These are phyloP conservation scores for Netelia virgata DNA, from an alignment of 2,888 invertebrate genomes.

Conservation along the genomic window DNA sequence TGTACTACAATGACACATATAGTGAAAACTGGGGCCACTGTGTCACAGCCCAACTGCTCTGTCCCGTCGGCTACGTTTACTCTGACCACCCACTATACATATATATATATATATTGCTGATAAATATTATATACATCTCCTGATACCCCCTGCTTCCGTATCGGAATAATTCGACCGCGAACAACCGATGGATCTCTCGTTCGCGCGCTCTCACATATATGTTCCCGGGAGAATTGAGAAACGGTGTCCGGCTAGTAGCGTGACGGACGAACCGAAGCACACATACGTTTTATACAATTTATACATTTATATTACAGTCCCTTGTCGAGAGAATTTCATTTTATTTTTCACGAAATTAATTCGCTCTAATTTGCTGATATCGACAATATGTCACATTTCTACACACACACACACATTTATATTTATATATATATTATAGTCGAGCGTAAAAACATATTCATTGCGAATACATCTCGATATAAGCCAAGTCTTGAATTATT, in stretches of 20 bases:
- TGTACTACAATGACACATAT: background rate
- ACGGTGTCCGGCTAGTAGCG: slow-evolving; percentile 12
- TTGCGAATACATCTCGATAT: slow-evolving; percentile 36
- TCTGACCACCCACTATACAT: slow-evolving; percentile 36
- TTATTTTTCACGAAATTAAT: slow-evolving; percentile 48
- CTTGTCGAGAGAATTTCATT: slow-evolving; percentile 6
- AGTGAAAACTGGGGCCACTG: slow-evolving; percentile 73
- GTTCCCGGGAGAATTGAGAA: slow-evolving; percentile 55
- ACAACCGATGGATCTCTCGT: slow-evolving; percentile 56
- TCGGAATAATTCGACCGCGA: slow-evolving; percentile 64
- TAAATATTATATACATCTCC: slow-evolving; percentile 17
- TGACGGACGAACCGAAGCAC: slow-evolving; percentile 13
- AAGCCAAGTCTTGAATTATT: slow-evolving; percentile 57
- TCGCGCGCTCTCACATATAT: slow-evolving; percentile 43
- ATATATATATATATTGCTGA: slow-evolving; percentile 28
- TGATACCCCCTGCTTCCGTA: slow-evolving; percentile 56
- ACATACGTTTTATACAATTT: background rate
- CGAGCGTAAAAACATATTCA: background rate
- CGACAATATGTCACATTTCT: slow-evolving; percentile 4
- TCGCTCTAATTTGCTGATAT: slow-evolving; percentile 41
- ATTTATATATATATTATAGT: background rate
- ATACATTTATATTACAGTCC: slow-evolving; percentile 5
- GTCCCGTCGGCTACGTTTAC: slow-evolving; percentile 39
- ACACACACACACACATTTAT: background rate
- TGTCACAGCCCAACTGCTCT: slow-evolving; percentile 74